Percentiles rank a stretch among this genome's conserved stretches.
Evolutionary conservation across 2,888 invertebrate genomes (phyloP).

Genomic region (Ditylenchus weischeri): DNA sequence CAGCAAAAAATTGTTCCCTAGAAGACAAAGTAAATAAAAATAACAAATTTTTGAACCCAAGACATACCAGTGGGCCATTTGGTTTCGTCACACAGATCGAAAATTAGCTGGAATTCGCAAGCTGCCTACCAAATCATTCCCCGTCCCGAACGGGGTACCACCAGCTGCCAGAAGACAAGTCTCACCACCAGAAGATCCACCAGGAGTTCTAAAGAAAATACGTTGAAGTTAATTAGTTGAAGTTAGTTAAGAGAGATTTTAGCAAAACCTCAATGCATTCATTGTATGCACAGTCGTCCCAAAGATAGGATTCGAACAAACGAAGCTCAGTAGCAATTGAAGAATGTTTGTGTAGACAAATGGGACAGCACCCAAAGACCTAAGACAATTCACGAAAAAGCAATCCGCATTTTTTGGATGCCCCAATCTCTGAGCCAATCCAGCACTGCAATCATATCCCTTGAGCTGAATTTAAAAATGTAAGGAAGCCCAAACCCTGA

Average conservation of each 20-base stretch:
- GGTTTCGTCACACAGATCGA: slow-evolving; percentile 32
- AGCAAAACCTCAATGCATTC: slow-evolving; percentile 45
- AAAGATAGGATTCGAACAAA: slow-evolving; percentile 60
- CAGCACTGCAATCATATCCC: slow-evolving; percentile 58
- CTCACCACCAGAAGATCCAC: slow-evolving; percentile 63
- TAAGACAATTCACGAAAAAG: slow-evolving; percentile 46
- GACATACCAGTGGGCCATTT: slow-evolving; percentile 42
- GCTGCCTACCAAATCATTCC: slow-evolving; percentile 61
- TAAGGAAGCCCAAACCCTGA: slow-evolving; percentile 16
- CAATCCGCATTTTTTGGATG: slow-evolving; percentile 49
- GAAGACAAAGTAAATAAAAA: background rate
- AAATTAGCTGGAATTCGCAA: slow-evolving; percentile 62
- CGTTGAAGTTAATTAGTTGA: background rate
- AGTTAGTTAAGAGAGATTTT: background rate
- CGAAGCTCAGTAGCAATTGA: slow-evolving; percentile 57
- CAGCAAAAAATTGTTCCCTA: slow-evolving; percentile 43
- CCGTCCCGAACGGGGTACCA: slow-evolving; percentile 62
- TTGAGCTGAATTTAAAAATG: slow-evolving; percentile 45
- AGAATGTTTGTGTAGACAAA: slow-evolving; percentile 62
- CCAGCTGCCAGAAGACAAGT: slow-evolving; percentile 61
- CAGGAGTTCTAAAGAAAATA: slow-evolving; percentile 54
- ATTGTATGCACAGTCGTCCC: slow-evolving; percentile 61
- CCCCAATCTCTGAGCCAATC: slow-evolving; percentile 57
- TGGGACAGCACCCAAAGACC: slow-evolving; percentile 62
- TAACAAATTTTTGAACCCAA: background rate